phyloP scores from a whole-genome alignment of 2,797 vertebrate genomes.

The Psittacula derbiana region DNA sequence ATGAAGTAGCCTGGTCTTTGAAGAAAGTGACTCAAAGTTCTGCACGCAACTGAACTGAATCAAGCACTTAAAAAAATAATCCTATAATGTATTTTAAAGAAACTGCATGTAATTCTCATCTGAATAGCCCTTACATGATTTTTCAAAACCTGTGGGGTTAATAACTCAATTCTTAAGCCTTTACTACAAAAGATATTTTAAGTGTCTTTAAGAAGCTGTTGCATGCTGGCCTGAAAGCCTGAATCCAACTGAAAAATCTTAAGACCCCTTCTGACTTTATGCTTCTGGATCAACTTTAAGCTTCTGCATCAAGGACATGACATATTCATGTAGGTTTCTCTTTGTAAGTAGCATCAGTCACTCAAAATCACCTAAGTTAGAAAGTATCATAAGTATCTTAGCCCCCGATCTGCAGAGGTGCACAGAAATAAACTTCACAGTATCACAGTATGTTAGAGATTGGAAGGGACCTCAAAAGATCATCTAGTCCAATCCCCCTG shows the following conservation, averaged over 20 bases:
- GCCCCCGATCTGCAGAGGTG: neutral
- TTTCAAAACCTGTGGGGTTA: neutral
- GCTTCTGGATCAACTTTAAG: neutral
- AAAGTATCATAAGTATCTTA: neutral
- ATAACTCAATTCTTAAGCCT: neutral
- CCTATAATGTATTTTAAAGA: neutral
- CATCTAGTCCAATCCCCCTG: too few relatives aligned
- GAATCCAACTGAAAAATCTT: neutral
- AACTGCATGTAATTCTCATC: neutral
- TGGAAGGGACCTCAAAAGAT: too few relatives aligned
- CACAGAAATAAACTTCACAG: neutral
- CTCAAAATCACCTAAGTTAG: rapidly evolving
- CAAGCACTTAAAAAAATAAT: neutral
- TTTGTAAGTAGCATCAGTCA: neutral
- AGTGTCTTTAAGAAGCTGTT: neutral
- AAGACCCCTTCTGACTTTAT: neutral
- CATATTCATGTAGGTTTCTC: neutral
- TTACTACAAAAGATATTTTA: neutral
- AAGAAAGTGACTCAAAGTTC: neutral
- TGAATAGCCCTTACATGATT: neutral
- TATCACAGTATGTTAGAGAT: too few relatives aligned
- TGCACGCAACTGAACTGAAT: neutral
- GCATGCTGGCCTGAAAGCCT: neutral
- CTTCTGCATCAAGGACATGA: neutral
- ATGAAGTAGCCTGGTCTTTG: neutral